A percentile compares a stretch with the other conserved stretches of the same genome.
These are phyloP conservation scores for Cyclophora punctaria DNA, from an alignment of 2,888 invertebrate species.

Conservation along the genomic window DNA sequence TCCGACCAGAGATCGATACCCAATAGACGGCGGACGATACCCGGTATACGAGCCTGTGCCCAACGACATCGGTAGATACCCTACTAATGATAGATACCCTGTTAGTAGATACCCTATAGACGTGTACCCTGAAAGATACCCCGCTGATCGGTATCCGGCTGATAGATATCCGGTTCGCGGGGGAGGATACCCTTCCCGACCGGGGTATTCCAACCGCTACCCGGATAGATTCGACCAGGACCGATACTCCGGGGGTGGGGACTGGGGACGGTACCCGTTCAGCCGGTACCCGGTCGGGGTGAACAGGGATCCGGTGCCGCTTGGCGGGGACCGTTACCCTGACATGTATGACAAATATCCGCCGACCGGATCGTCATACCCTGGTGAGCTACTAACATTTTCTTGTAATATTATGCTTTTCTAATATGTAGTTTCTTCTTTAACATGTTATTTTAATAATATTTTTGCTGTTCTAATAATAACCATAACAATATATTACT, in stretches of 20 bases:
- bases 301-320: constrained; percentile 67
- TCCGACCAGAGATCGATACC: constrained; percentile 56
- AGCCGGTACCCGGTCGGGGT: constrained; percentile 64
- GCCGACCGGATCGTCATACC: constrained; percentile 70
- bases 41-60: constrained; percentile 25
- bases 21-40: constrained; percentile 48
- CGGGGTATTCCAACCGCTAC: constrained; percentile 49
- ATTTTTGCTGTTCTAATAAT: not conserved
- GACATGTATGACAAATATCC: constrained; percentile 75
- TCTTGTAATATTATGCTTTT: not conserved
- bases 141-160: constrained; percentile 45
- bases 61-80: constrained; percentile 39
- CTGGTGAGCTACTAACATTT: constrained; percentile 48
- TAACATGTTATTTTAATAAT: not conserved
- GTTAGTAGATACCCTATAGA: constrained; percentile 57
- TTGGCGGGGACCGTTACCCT: constrained; percentile 68
- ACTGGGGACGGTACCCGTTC: constrained; percentile 64
- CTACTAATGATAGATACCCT: constrained; percentile 53
- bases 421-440: not conserved
- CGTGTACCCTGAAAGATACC: constrained; percentile 49
- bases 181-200: constrained; percentile 50
- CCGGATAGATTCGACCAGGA: constrained; percentile 71
- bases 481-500: constrained; percentile 9
- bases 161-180: constrained; percentile 52
- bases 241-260: constrained; percentile 47